phyloP scores from a whole-genome alignment of 1,140 invertebrate species.

The Pseudobourletiella spinata region DNA sequence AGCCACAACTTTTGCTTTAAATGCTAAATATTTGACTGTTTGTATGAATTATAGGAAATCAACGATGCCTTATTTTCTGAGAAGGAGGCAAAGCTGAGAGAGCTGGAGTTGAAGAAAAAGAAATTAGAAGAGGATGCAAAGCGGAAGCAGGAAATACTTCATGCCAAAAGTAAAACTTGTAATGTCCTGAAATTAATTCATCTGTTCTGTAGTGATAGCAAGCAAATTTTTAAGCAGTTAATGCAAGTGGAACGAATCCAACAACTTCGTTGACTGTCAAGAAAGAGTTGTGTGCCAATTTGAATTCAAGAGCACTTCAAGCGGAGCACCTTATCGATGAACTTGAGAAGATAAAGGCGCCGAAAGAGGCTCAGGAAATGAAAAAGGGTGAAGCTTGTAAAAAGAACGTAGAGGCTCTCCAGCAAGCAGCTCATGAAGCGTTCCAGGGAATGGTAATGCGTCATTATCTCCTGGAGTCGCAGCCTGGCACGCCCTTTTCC shows the following conservation, averaged over 20 bases:
- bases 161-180: not conserved
- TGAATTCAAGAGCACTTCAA: too few species aligned
- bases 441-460: not conserved
- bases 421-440: not conserved
- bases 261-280: too few species aligned
- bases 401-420: too few species aligned
- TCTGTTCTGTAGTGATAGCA: not conserved
- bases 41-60: constrained; percentile 4
- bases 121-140: not conserved
- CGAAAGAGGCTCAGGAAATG: too few species aligned
- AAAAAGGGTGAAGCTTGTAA: too few species aligned
- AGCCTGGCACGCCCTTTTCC: not conserved
- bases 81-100: not conserved
- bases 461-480: not conserved
- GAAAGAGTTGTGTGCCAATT: too few species aligned
- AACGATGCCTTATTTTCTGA: not conserved
- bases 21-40: too few species aligned
- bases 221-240: not conserved
- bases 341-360: too few species aligned
- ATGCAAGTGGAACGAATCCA: too few species aligned
- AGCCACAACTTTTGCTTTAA: too few species aligned
- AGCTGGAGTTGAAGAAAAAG: not conserved
- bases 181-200: too few species aligned
- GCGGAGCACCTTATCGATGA: too few species aligned
- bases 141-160: not conserved